These are phyloP conservation scores for Drosophila paranaensis DNA, from an alignment of 2,888 invertebrate genomes.

Conservation along the genomic window DNA sequence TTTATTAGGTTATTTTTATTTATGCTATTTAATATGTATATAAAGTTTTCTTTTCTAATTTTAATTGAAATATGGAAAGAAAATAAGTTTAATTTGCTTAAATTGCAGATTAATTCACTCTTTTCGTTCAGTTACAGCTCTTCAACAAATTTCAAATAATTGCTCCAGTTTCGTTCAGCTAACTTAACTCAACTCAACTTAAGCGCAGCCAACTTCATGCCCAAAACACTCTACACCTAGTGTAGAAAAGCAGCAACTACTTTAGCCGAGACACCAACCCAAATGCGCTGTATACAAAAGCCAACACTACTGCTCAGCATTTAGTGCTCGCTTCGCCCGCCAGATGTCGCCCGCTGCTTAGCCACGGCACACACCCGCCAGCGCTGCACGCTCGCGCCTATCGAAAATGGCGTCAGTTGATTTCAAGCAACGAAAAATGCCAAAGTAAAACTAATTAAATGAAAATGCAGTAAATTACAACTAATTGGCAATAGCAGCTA, in stretches of 20 bases:
- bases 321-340: rapidly evolving
- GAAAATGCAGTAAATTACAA: too few relatives aligned
- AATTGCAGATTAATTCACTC: not conserved
- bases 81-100: not conserved
- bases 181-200: constrained; percentile 10
- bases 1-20: too few relatives aligned
- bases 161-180: constrained; percentile 1
- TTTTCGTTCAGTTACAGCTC: not conserved
- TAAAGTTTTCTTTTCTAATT: too few relatives aligned
- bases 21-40: too few relatives aligned
- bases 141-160: not conserved
- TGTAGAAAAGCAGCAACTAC: not conserved
- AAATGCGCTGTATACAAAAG: too few relatives aligned
- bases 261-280: constrained; percentile 3
- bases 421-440: constrained; percentile 12
- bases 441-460: not conserved
- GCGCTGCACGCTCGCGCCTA: not conserved
- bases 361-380: constrained; percentile 7
- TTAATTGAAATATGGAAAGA: too few relatives aligned
- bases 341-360: constrained; percentile 27
- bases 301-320: too few relatives aligned
- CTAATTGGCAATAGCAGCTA: not conserved
- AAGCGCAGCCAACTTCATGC: constrained; percentile 32
- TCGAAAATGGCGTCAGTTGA: constrained; percentile 34
- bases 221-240: not conserved